Evolutionary conservation across 2,113 vertebrate species (phyloP).

Genomic region (Dascyllus trimaculatus): DNA sequence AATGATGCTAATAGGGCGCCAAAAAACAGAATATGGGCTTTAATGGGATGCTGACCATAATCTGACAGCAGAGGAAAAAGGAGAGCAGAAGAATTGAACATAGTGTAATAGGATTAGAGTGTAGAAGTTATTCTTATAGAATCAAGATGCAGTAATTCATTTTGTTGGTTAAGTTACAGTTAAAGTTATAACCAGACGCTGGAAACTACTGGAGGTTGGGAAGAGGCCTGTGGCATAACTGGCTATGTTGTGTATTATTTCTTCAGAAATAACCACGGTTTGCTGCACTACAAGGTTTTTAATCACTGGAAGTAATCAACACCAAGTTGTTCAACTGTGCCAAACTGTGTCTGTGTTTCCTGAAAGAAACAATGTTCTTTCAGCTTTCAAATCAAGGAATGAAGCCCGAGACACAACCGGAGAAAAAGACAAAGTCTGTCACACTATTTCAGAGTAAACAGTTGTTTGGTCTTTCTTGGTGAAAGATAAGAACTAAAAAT

Average conservation of each 20-base stretch:
- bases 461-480: too few relatives aligned
- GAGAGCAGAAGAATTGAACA: conserved; percentile 27
- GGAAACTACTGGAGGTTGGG: background rate
- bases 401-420: background rate
- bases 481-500: too few relatives aligned
- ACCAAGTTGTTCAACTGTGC: background rate
- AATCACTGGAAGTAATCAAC: background rate
- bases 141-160: conserved; percentile 21
- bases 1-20: conserved; percentile 88
- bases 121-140: conserved; percentile 21
- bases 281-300: background rate
- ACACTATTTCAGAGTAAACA: too few relatives aligned
- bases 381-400: background rate
- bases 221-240: background rate
- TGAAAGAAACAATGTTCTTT: background rate
- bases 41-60: conserved; percentile 60
- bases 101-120: conserved; percentile 42
- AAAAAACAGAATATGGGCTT: conserved; percentile 74
- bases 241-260: background rate
- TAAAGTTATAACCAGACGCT: conserved; percentile 5
- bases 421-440: background rate
- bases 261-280: background rate
- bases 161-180: conserved; percentile 20
- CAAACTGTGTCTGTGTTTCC: background rate
- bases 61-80: conserved; percentile 39